These are phyloP conservation scores for Hirtodrosophila duncani DNA, from an alignment of 2,888 invertebrate genomes.

Conservation along the genomic window DNA sequence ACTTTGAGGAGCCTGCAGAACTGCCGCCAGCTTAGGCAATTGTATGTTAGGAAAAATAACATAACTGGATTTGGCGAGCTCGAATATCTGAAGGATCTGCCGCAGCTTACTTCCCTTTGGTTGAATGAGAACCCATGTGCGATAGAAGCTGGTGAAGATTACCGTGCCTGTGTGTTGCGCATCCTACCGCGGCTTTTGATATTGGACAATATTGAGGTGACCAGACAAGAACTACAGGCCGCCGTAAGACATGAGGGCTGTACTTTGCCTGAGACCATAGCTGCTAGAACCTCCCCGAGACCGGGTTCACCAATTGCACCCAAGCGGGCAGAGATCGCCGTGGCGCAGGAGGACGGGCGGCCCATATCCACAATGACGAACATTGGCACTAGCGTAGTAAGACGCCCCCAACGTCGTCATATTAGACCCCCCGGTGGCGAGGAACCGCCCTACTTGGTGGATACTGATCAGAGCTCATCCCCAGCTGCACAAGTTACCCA, in stretches of 20 bases:
- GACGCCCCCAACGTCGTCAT: too few species aligned
- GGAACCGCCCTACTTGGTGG: too few species aligned
- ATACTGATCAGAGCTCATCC: too few species aligned
- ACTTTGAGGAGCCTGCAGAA: conserved; percentile 1
- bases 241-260: conserved; percentile 1
- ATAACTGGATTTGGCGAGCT: conserved; percentile 6
- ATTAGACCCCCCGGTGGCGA: too few species aligned
- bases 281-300: background rate
- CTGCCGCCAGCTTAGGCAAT: conserved; percentile 1
- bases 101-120: background rate
- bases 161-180: conserved; percentile 13
- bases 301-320: background rate
- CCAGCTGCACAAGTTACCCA: too few species aligned
- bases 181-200: conserved; percentile 2
- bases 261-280: background rate
- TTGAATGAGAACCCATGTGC: conserved; percentile 12
- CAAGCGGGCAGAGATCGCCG: background rate
- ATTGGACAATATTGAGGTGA: conserved; percentile 9
- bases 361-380: background rate
- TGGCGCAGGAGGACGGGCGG: background rate
- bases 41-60: conserved; percentile 6
- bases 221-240: background rate
- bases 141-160: background rate
- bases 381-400: too few species aligned
- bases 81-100: background rate